phyloP scores from a whole-genome alignment of 2,888 invertebrate genomes.

The Andrena praecox region DNA sequence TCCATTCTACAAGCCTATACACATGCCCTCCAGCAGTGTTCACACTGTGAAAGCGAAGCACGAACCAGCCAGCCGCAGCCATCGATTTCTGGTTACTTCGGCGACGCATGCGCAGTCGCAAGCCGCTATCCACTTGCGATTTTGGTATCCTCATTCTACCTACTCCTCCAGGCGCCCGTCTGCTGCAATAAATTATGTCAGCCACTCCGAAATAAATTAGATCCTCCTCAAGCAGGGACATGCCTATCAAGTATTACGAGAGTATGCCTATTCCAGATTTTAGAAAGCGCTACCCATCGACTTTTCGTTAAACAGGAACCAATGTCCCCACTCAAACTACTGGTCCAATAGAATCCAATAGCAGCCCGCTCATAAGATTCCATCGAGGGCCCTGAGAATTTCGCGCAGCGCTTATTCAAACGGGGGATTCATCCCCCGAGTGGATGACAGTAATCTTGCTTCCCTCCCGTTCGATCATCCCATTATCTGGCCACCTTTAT shows the following conservation, averaged over 20 bases:
- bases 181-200: constrained; percentile 9
- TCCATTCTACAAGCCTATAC: neutral
- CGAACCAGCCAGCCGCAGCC: constrained; percentile 71
- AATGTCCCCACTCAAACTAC: no score
- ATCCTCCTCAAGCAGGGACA: neutral
- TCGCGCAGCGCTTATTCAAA: constrained; percentile 61
- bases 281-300: neutral
- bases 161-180: neutral
- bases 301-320: no score
- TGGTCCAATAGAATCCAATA: no score
- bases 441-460: constrained; percentile 68
- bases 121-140: constrained; percentile 20
- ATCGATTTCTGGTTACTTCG: constrained; percentile 77
- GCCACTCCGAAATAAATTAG: neutral
- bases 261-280: neutral
- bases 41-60: constrained; percentile 5
- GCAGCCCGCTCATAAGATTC: neutral
- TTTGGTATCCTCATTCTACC: constrained; percentile 20
- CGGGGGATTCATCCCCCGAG: constrained; percentile 49
- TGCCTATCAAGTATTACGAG: neutral
- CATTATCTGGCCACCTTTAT: constrained; percentile 83
- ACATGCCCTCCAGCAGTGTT: neutral
- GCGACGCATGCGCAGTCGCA: constrained; percentile 71
- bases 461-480: constrained; percentile 63
- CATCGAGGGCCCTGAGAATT: constrained; percentile 32